Conservation (phyloP, 2,888 invertebrate species). For the Sinodicranocentrus sp. region DNA sequence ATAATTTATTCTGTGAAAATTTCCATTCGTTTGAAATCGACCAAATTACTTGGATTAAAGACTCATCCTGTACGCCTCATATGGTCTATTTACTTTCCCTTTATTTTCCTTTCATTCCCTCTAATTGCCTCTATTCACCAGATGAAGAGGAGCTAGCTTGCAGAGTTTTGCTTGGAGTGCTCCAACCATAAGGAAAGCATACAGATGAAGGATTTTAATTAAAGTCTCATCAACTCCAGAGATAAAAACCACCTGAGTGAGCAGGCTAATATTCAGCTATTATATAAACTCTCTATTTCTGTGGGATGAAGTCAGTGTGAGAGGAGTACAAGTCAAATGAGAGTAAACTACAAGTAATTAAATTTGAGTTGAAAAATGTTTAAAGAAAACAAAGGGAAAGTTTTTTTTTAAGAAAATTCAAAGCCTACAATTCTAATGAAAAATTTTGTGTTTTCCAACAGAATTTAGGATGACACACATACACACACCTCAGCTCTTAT, state of each 20-base stretch:
- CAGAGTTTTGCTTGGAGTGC: conserved; percentile 46
- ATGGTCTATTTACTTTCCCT: conserved; percentile 45
- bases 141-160: neutral
- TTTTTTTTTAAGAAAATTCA: neutral
- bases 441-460: no score
- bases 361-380: conserved; percentile 70
- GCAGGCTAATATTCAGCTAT: neutral
- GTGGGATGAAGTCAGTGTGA: neutral
- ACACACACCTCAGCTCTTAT: no score
- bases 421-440: no score
- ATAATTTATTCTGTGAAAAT: conserved; percentile 65
- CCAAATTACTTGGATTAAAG: conserved; percentile 56
- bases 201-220: conserved; percentile 67
- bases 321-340: conserved; percentile 63
- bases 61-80: conserved; percentile 5
- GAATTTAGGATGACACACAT: no score
- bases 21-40: conserved; percentile 55
- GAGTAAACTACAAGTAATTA: conserved; percentile 69
- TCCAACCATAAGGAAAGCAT: conserved; percentile 46
- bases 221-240: conserved; percentile 62
- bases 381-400: conserved; percentile 58
- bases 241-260: conserved; percentile 57
- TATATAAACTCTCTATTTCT: neutral
- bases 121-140: conserved; percentile 65
- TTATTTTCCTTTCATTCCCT: conserved; percentile 66